Percentiles rank a stretch among this genome's conserved stretches.
phyloP scores from a whole-genome alignment of 2,113 vertebrate genomes.

The Zeus faber region DNA sequence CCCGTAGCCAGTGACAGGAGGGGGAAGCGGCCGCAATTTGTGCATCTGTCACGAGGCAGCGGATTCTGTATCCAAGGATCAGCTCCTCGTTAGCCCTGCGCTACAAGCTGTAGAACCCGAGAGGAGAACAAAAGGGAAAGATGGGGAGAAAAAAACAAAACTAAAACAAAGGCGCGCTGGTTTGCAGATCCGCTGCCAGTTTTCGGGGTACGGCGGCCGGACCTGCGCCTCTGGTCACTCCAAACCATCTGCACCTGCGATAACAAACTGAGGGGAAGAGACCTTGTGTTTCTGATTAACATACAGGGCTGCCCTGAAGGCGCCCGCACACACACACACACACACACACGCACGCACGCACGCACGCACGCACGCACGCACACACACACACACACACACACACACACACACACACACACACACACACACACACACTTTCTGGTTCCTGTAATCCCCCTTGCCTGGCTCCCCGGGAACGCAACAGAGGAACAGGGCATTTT shows the following conservation, averaged over 20 bases:
- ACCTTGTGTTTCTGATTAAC: slow-evolving; percentile 59
- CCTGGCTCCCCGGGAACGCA: slow-evolving; percentile 1
- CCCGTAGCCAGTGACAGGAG: too few relatives aligned
- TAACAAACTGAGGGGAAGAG: slow-evolving; percentile 49
- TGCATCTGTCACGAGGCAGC: too few relatives aligned
- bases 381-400: slow-evolving; percentile 8
- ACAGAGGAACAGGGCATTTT: not conserved
- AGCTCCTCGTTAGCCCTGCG: too few relatives aligned
- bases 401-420: slow-evolving; percentile 16
- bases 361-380: slow-evolving; percentile 13
- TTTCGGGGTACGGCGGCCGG: slow-evolving; percentile 10
- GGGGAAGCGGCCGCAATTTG: too few relatives aligned
- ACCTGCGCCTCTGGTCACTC: slow-evolving; percentile 33
- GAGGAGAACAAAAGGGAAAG: not conserved
- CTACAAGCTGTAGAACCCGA: too few relatives aligned
- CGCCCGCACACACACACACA: slow-evolving; percentile 11
- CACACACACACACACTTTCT: slow-evolving; percentile 20
- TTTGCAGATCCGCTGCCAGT: not conserved
- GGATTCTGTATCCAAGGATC: too few relatives aligned
- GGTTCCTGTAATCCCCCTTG: slow-evolving; percentile 30
- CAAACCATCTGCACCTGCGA: slow-evolving; percentile 71
- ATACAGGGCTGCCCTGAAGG: slow-evolving; percentile 34
- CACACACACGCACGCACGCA: slow-evolving; percentile 17
- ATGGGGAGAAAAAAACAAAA: not conserved
- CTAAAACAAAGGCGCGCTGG: not conserved